phyloP scores from a whole-genome alignment of 2,113 vertebrate species.

The Baryphthengus martii region DNA sequence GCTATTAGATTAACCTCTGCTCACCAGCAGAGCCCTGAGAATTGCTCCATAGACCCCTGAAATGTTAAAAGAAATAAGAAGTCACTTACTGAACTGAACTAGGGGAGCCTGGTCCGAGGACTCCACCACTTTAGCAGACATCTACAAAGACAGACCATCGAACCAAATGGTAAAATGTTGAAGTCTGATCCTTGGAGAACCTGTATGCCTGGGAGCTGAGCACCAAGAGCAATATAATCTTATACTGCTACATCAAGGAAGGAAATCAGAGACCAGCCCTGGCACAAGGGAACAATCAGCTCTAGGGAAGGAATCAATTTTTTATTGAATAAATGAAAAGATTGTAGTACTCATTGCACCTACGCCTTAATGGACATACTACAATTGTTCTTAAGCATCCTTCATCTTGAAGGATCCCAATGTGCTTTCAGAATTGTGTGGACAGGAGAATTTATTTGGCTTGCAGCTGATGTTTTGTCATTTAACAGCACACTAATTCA shows the following conservation, averaged over 20 bases:
- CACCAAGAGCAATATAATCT: background rate
- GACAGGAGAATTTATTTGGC: background rate
- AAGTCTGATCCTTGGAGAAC: background rate
- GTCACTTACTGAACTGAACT: background rate
- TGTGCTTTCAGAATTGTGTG: constrained; percentile 3
- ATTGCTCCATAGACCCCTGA: background rate
- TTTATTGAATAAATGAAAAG: constrained; percentile 31
- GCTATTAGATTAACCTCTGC: background rate
- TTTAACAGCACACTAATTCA: background rate
- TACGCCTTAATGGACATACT: background rate
- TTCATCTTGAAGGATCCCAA: background rate
- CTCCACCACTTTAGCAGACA: background rate
- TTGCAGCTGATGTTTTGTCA: background rate
- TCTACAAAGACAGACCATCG: background rate
- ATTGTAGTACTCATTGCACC: background rate
- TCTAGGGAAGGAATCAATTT: constrained; percentile 24
- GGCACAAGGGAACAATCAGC: background rate
- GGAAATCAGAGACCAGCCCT: background rate
- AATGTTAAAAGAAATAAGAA: background rate
- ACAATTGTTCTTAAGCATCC: background rate
- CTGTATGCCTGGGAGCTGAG: background rate
- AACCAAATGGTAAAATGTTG: background rate
- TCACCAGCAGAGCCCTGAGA: background rate
- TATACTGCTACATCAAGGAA: background rate
- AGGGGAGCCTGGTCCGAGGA: background rate